phyloP scores from a whole-genome alignment of 2,888 invertebrate species.

The Hyposoter dolosus region DNA sequence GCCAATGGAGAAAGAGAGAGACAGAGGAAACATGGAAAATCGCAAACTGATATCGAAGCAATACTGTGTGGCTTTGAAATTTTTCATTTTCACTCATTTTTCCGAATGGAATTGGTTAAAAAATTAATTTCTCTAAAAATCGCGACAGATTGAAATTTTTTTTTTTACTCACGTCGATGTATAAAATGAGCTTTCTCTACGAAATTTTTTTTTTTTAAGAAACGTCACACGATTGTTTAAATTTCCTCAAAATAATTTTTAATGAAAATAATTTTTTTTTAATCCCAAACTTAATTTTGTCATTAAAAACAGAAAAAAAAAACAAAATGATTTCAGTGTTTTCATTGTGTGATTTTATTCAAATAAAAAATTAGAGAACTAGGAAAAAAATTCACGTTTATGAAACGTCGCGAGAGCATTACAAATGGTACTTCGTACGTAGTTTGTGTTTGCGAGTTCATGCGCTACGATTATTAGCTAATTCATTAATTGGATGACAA shows the following conservation, averaged over 20 bases:
- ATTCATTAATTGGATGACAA: neutral
- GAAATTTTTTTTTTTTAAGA: too few relatives aligned
- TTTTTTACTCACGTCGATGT: neutral
- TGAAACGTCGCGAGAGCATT: neutral
- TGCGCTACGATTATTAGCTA: too few relatives aligned
- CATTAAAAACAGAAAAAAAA: too few relatives aligned
- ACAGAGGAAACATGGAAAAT: conserved; percentile 19
- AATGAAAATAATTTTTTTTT: too few relatives aligned
- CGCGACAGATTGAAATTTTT: too few relatives aligned
- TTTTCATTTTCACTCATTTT: neutral
- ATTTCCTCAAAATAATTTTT: too few relatives aligned
- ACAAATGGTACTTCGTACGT: neutral
- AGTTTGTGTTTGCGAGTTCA: neutral
- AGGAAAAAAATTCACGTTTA: neutral
- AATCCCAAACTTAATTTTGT: too few relatives aligned
- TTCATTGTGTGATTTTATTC: neutral
- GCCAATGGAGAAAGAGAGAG: conserved; percentile 2
- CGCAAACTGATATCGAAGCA: neutral
- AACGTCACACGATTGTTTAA: too few relatives aligned
- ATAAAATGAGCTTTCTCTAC: too few relatives aligned
- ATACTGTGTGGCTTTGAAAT: neutral
- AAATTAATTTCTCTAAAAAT: neutral
- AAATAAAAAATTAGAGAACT: neutral
- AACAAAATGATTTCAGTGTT: neutral
- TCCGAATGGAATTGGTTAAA: neutral